Evolutionary conservation across 1,140 invertebrate species (phyloP).

Genomic region (Drosophila bifasciata): DNA sequence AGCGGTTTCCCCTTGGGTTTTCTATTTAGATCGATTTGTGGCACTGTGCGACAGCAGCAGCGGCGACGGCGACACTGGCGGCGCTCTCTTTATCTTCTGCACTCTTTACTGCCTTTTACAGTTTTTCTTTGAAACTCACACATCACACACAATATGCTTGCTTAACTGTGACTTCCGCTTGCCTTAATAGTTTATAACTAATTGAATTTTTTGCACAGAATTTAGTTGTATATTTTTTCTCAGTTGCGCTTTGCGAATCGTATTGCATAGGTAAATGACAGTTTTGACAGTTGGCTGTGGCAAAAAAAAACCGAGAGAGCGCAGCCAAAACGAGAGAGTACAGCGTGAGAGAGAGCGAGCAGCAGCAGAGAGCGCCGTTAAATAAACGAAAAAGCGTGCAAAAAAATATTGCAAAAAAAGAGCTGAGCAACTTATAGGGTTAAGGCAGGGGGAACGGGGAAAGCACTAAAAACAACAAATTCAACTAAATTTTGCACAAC

Average conservation of each 20-base stretch:
- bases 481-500: conserved; percentile 39
- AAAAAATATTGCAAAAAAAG: conserved; percentile 72
- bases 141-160: neutral
- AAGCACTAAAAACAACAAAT: conserved; percentile 39
- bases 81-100: conserved; percentile 2
- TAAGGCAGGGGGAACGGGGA: conserved; percentile 26
- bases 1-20: conserved; percentile 17
- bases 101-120: conserved; percentile 1
- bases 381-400: conserved; percentile 75
- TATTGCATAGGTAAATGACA: conserved; percentile 66
- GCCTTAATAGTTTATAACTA: neutral
- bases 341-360: conserved; percentile 21
- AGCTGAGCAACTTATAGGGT: conserved; percentile 38
- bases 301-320: conserved; percentile 37
- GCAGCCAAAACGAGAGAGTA: conserved; percentile 31
- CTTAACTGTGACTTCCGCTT: neutral
- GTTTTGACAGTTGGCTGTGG: conserved; percentile 68
- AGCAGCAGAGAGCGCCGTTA: conserved; percentile 44
- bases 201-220: conserved; percentile 14
- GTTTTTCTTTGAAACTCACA: conserved; percentile 27
- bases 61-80: conserved; percentile 8
- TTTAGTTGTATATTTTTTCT: conserved; percentile 43
- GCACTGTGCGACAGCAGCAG: conserved; percentile 49
- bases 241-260: conserved; percentile 60
- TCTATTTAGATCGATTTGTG: conserved; percentile 65